phyloP scores from a whole-genome alignment of 92 coral and sea anemone genomes.

The Plumapathes pennacea region DNA sequence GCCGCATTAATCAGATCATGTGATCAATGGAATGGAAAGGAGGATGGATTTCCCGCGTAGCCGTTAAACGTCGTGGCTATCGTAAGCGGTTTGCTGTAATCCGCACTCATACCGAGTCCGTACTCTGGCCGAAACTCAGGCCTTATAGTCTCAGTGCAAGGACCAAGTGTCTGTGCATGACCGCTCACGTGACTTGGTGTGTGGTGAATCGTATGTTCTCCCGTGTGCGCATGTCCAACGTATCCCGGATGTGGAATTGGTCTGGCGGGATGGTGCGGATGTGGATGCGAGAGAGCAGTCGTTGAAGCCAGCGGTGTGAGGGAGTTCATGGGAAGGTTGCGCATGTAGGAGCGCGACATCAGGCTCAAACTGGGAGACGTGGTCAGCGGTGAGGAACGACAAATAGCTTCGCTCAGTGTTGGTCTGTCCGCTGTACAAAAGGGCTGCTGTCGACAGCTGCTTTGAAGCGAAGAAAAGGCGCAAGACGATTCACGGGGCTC shows the following conservation, averaged over 20 bases:
- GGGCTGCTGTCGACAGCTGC: constrained; percentile 72
- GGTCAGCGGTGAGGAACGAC: constrained; percentile 25
- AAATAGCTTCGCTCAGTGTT: constrained; percentile 13
- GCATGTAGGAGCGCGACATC: constrained; percentile 59
- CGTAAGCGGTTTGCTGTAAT: constrained; percentile 73
- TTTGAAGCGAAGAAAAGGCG: constrained; percentile 51
- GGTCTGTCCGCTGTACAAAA: constrained; percentile 63
- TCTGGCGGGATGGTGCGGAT: constrained; percentile 52
- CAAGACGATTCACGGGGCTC: constrained; percentile 57
- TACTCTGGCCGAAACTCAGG: constrained; percentile 63
- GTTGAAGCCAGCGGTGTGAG: constrained; percentile 50
- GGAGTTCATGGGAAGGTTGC: constrained; percentile 46
- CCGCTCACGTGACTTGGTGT: constrained; percentile 63
- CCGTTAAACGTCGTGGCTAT: constrained; percentile 73
- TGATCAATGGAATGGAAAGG: constrained; percentile 61
- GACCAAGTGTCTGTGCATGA: constrained; percentile 66
- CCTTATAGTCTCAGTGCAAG: constrained; percentile 46
- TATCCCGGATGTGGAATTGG: constrained; percentile 75
- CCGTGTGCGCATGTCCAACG: constrained; percentile 52
- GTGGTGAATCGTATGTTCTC: constrained; percentile 83
- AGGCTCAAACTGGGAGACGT: constrained; percentile 45
- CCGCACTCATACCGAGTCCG: constrained; percentile 64
- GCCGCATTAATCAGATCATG: too few relatives aligned
- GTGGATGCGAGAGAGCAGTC: constrained; percentile 52
- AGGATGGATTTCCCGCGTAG: constrained; percentile 61